Evolutionary conservation across 2,797 vertebrate species (phyloP), one percentile per base, ranked within the genome.

Genomic region (Enteromius mattozi): DNA sequence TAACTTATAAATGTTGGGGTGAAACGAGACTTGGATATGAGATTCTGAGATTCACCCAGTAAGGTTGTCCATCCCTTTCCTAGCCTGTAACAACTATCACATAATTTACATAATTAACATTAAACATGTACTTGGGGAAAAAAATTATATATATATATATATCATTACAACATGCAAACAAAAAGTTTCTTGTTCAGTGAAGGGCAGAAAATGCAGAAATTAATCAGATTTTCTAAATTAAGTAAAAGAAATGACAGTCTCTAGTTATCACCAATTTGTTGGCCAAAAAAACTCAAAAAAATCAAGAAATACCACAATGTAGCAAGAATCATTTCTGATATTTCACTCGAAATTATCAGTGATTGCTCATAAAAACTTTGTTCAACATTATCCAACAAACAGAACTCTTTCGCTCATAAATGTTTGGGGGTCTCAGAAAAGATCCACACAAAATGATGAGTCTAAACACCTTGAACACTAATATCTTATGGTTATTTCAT

Each of bases 131-230:
- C 27, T 42, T 40, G 9, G 9, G 1, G 14, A 7, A 12, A 7
- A 12, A 14, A 12, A 71, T 47, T 1, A 21, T 7, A 70, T 17
- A 54, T 7, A 70, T 17, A 54, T 10, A 27, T 27, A 75, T 65
- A 63, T 24, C 81, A 80, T 86, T 87, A 87, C 87, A 85, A 86
- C 37, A 86, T 87, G 54, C 85, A 72, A 71, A 75, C 9, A 87
- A 88, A 79, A 40, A 19, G 65, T 56, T 70, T 81, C 80, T 76
- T 87, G 17, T 81, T 47, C 37, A 84, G 77, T 14, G 77, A 85
- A 81, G 54, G 2, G 61, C 17, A 21, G 4, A 35, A 76, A 49
- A 59, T 24, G 30, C 13, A 65, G 24, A 49, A 45, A 75, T 14
- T 0, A 33, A 27, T 54, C 47, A 71, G 35, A 19, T 10, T 14